A percentile compares a stretch with the other conserved stretches of the same genome.
Conservation (phyloP, 1,140 invertebrate species). For the Atta cephalotes region DNA sequence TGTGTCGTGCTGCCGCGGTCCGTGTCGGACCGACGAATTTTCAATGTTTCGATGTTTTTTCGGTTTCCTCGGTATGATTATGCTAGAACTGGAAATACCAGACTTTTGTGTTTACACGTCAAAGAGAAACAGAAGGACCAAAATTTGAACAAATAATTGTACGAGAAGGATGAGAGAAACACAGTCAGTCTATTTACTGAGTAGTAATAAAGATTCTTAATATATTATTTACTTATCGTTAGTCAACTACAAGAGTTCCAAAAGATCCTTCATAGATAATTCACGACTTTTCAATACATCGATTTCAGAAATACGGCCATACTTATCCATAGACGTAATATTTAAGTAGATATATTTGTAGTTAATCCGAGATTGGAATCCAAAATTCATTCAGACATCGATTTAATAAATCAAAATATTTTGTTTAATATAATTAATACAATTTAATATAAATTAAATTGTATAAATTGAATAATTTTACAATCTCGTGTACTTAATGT, state of each 20-base stretch:
- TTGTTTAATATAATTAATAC: no score
- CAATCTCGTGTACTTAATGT: no score
- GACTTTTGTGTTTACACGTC: background rate
- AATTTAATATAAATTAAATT: no score
- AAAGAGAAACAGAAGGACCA: conserved; percentile 5
- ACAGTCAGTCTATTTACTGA: background rate
- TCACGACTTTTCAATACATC: background rate
- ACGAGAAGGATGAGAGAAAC: background rate
- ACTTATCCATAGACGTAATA: background rate
- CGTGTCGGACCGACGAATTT: background rate
- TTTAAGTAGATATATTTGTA: background rate
- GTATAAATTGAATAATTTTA: no score
- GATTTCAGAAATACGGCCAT: background rate
- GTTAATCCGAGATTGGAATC: background rate
- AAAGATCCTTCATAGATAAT: background rate
- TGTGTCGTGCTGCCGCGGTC: background rate
- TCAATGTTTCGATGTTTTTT: conserved; percentile 7
- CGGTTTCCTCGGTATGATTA: background rate
- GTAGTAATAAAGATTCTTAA: no score
- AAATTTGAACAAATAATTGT: background rate
- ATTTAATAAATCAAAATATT: background rate
- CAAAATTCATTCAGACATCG: background rate
- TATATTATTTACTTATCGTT: background rate
- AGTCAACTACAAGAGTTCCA: background rate
- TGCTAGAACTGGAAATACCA: background rate